Evolutionary conservation across 2,888 invertebrate genomes (phyloP).

Genomic region (Pyralis farinalis): DNA sequence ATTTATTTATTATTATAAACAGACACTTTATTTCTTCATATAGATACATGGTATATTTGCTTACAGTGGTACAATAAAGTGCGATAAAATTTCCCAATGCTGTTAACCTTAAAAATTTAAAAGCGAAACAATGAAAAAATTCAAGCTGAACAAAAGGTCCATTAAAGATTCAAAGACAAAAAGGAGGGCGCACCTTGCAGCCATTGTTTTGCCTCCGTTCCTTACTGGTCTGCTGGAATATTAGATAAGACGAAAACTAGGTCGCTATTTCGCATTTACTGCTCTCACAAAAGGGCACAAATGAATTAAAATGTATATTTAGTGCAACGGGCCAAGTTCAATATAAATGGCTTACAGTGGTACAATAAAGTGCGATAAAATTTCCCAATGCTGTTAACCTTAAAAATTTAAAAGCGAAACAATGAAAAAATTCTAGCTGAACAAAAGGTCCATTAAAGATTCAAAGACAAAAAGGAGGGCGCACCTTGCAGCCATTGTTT

Average conservation of each 20-base stretch:
- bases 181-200: not conserved
- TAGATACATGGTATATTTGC: too few species aligned
- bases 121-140: not conserved
- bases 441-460: not conserved
- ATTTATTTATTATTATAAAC: too few species aligned
- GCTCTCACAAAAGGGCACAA: too few species aligned
- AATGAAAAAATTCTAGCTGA: not conserved
- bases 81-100: too few species aligned
- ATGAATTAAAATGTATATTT: too few species aligned
- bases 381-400: too few species aligned
- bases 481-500: slow-evolving; percentile 1
- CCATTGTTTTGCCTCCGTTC: slow-evolving; percentile 3
- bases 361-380: too few species aligned
- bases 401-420: not conserved
- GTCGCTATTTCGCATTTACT: slow-evolving; percentile 21
- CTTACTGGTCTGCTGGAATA: slow-evolving; percentile 7
- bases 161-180: slow-evolving; percentile 4
- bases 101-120: not conserved
- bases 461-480: slow-evolving; percentile 3
- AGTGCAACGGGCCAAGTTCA: too few species aligned
- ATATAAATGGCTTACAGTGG: too few species aligned
- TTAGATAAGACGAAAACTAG: slow-evolving; percentile 13
- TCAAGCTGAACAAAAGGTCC: not conserved
- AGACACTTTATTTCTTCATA: too few species aligned
- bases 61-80: too few species aligned